These are phyloP conservation scores for Cephus pulcher DNA, from an alignment of 2,888 invertebrate species.

Conservation along the genomic window DNA sequence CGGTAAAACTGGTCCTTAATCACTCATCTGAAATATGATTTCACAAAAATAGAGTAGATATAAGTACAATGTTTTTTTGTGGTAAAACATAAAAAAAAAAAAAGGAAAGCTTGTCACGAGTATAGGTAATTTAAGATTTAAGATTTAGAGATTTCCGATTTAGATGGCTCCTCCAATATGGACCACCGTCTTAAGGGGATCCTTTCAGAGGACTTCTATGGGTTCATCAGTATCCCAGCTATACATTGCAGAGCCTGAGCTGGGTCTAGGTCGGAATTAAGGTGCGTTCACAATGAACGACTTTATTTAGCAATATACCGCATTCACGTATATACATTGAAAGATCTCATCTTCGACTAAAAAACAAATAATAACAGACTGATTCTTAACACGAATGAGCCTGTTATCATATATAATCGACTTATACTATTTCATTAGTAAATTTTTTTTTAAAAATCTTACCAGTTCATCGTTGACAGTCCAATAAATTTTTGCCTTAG, in stretches of 20 bases:
- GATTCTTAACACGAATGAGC: not conserved
- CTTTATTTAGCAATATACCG: not conserved
- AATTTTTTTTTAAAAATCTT: constrained; percentile 25
- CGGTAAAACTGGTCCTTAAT: not conserved
- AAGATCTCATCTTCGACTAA: not conserved
- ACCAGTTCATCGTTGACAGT: constrained; percentile 68
- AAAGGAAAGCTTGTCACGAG: not conserved
- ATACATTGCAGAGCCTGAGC: not conserved
- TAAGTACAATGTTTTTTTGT: too few relatives aligned
- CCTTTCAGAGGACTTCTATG: not conserved
- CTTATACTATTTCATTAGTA: not conserved
- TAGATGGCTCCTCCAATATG: not conserved
- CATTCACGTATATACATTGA: not conserved
- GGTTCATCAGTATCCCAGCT: not conserved
- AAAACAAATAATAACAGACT: not conserved
- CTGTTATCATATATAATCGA: not conserved
- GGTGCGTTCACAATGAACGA: not conserved
- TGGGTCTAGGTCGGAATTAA: not conserved
- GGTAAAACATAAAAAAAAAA: not conserved
- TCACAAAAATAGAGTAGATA: too few relatives aligned
- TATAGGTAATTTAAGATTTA: not conserved
- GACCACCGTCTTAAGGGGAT: not conserved
- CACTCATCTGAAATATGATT: too few relatives aligned
- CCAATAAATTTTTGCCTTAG: constrained; percentile 67
- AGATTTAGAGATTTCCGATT: not conserved